Base-by-base conservation (phyloP, 1,140 invertebrate species). In the Mesaphorura yosii region DNA sequence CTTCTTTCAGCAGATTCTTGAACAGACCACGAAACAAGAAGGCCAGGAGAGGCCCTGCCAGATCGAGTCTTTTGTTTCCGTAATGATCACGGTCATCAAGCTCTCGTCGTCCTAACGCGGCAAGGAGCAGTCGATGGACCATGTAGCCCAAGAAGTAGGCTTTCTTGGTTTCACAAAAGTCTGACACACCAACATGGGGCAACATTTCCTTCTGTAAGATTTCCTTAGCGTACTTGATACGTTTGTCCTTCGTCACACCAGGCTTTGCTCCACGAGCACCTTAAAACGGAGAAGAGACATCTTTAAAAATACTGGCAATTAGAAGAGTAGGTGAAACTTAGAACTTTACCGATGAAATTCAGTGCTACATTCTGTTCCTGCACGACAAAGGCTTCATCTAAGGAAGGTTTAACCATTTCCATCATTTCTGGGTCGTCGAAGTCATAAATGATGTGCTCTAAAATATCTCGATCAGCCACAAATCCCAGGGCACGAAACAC, bases 361-460 rank as follows among this genome's bases (percentile, higher is more conserved):
- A 98, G 71, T 15, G 95, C 95, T 3, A 98, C 90, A 74, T 91
- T 93, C 70, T 98, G 94, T 70, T 98, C 94, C 74, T 97, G 93
- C 65, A 98, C 94, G 0, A 98, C 95, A 73, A 98, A 98, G 41
- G 95, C 95, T 75, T 98, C 95, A 73, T 98, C 95, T 40, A 98
- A 72, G 1, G 92, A 97, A 3, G 95, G 95, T 71, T 98, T 98
- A 0, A 88, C 92, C 92, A 98, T 97, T 78, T 98, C 95, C 92
- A 98, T 98, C 92, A 98, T 97, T 76, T 98, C 94, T 23, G 89
- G 92, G 73, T 98, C 94, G 70, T 97, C 88, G 74, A 97, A 97
- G 65, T 98, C 94, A 70, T 98, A 98, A 64, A 98, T 97, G 50
- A 98, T 97, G 66, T 98, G 94, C 67, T 98, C 95, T 6, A 98